Evolutionary conservation across 2,113 vertebrate species (phyloP).

Genomic region (Azemiops feae): DNA sequence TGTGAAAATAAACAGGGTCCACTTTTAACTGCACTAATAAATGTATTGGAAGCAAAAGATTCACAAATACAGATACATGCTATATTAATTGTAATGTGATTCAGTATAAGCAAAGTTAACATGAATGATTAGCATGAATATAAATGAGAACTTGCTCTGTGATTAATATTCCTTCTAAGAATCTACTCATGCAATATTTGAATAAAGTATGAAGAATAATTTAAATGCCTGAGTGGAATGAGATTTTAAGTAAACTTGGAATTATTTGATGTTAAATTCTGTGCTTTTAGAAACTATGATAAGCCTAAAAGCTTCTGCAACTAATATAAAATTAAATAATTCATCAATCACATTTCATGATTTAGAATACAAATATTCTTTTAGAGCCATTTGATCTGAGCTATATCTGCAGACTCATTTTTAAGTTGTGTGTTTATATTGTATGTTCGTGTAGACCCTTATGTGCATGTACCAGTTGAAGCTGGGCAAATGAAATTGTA

Average conservation of each 20-base stretch:
- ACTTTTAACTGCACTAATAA: not conserved
- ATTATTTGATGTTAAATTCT: slow-evolving; percentile 43
- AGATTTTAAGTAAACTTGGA: slow-evolving; percentile 42
- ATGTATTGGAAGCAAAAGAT: not conserved
- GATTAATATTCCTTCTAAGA: not conserved
- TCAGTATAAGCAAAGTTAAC: not conserved
- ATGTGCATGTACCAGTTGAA: not conserved
- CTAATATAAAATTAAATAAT: slow-evolving; percentile 63
- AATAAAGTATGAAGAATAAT: slow-evolving; percentile 51
- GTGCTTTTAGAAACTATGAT: slow-evolving; percentile 27
- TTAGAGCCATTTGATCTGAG: slow-evolving; percentile 27
- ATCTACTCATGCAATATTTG: slow-evolving; percentile 38
- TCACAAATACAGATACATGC: not conserved
- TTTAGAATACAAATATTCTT: slow-evolving; percentile 33
- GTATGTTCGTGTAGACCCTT: not conserved
- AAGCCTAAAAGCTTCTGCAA: slow-evolving; percentile 40
- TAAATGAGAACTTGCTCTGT: not conserved
- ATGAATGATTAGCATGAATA: not conserved
- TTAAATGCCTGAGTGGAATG: slow-evolving; percentile 46
- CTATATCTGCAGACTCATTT: slow-evolving; percentile 29
- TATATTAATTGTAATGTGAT: not conserved
- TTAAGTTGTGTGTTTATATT: not conserved
- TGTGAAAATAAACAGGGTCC: not conserved
- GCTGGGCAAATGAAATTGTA: slow-evolving; percentile 27
- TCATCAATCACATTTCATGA: slow-evolving; percentile 41